Base-by-base conservation (phyloP, 1,140 invertebrate species). In the Condylostylus longicornis region DNA sequence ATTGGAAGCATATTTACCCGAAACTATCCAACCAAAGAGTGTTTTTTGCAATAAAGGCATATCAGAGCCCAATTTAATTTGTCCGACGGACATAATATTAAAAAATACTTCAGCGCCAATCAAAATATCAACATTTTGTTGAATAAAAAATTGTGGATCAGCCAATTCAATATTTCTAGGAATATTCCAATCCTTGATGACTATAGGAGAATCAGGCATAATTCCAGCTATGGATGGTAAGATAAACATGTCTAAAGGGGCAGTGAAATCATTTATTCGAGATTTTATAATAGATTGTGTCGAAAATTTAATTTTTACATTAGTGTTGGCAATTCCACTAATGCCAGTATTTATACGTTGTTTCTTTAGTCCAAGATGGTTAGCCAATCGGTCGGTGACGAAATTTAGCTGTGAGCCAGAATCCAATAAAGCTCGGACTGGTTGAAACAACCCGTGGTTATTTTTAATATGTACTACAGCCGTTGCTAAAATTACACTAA, bases 71-170 rank as follows among this genome's bases (percentile, higher is more conserved):
- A 37, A 34, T 31, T 40, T 46, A 2, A 46, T 44, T 45, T 48
- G 45, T 8, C 43, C 46, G 2, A 44, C 21, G 8, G 34, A 33
- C 7, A 56, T 13, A 4, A 50, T 5, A 17, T 44, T 27, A 19
- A 43, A 50, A n/a, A 44, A 56, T 2, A 43, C n/a, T 18, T 44
- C 44, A 14, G 44, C 42, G 3, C 49, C 49, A 7, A 57, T 41
- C 2, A 59, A 32, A 0, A 54, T 27, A 23, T 57, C 48, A n/a
- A 55, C 40, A 13, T 14, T 2, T 8, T 42, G 38, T 20, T 48
- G 42, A 19, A 40, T 32, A 27, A 51, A 23, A 30, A 54, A 57
- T 7, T 37, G 29, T n/a, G 49, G 45, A 44, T 57, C 49, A 3
- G 51, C 48, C 23, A 55, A 35, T 42, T 20, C 7, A 21, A 32